A percentile compares a stretch with the other conserved stretches of the same genome.
These are phyloP conservation scores for Phylloscopus collybita DNA, from an alignment of 2,797 vertebrate species.

Conservation along the genomic window DNA sequence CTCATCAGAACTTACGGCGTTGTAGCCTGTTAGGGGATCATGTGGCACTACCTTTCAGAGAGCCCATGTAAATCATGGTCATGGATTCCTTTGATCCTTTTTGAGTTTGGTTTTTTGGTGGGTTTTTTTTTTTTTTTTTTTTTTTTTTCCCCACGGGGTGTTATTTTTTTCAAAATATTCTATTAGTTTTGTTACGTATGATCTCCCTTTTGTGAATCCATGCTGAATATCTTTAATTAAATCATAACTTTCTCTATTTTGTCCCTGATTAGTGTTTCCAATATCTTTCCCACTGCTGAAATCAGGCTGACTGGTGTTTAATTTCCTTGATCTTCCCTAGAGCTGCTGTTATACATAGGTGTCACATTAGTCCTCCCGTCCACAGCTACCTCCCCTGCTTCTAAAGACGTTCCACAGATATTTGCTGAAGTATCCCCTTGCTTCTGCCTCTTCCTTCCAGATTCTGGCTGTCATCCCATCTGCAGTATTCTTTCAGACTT, in stretches of 20 bases:
- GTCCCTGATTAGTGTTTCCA: slow-evolving; percentile 80
- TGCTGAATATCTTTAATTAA: slow-evolving; percentile 85
- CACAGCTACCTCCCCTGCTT: neutral
- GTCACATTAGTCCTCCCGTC: slow-evolving; percentile 47
- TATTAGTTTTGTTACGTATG: slow-evolving; percentile 80
- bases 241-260: slow-evolving; percentile 82
- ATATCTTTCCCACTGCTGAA: slow-evolving; percentile 75
- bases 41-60: slow-evolving; percentile 51
- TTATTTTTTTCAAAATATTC: slow-evolving; percentile 72
- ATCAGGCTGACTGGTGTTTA: slow-evolving; percentile 76
- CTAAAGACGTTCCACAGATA: slow-evolving; percentile 6
- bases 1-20: neutral
- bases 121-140: neutral
- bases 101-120: neutral
- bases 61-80: slow-evolving; percentile 66
- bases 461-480: neutral
- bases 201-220: slow-evolving; percentile 82
- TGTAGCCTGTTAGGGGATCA: slow-evolving; percentile 42
- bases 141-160: neutral
- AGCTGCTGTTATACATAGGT: slow-evolving; percentile 67
- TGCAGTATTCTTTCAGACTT: neutral
- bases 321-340: slow-evolving; percentile 74
- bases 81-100: slow-evolving; percentile 64
- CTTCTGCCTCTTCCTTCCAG: neutral
- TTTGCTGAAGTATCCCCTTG: slow-evolving; percentile 6